phyloP scores from a whole-genome alignment of 2,888 invertebrate genomes.

The Erebia aethiops region DNA sequence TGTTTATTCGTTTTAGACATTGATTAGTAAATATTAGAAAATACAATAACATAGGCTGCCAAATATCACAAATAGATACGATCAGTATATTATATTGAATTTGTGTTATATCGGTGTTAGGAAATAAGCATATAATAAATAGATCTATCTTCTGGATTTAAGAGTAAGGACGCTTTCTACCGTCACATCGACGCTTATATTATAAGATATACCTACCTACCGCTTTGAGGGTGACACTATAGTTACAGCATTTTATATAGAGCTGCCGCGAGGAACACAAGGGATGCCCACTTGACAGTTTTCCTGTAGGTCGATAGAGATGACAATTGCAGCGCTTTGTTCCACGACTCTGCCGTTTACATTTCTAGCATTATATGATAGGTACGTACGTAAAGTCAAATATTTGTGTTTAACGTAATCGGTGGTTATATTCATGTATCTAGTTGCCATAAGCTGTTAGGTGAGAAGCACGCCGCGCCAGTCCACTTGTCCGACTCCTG shows the following conservation, averaged over 20 bases:
- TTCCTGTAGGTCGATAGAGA: neutral
- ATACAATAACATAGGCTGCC: slow-evolving; percentile 35
- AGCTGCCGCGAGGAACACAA: slow-evolving; percentile 1
- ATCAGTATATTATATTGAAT: slow-evolving; percentile 16
- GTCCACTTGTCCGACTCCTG: slow-evolving; percentile 19
- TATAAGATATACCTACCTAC: neutral
- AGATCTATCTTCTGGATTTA: slow-evolving; percentile 28
- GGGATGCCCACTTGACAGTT: neutral
- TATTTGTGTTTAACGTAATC: slow-evolving; percentile 25
- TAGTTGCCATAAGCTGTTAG: no score
- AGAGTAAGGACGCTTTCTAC: slow-evolving; percentile 39
- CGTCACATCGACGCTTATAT: slow-evolving; percentile 26
- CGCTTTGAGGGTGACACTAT: slow-evolving; percentile 18
- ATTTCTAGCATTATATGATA: slow-evolving; percentile 26
- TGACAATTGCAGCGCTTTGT: slow-evolving; percentile 19
- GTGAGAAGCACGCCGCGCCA: no score
- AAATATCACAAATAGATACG: slow-evolving; percentile 27
- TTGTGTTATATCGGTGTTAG: slow-evolving; percentile 34
- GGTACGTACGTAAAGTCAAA: slow-evolving; percentile 22
- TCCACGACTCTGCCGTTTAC: slow-evolving; percentile 28
- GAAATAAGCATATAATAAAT: slow-evolving; percentile 32
- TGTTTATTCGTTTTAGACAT: slow-evolving; percentile 17
- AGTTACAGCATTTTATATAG: neutral
- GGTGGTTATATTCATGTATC: slow-evolving; percentile 20
- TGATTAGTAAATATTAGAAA: slow-evolving; percentile 22